These are phyloP conservation scores for Thalassophryne amazonica DNA, from an alignment of 2,797 vertebrate genomes.

Conservation along the genomic window DNA sequence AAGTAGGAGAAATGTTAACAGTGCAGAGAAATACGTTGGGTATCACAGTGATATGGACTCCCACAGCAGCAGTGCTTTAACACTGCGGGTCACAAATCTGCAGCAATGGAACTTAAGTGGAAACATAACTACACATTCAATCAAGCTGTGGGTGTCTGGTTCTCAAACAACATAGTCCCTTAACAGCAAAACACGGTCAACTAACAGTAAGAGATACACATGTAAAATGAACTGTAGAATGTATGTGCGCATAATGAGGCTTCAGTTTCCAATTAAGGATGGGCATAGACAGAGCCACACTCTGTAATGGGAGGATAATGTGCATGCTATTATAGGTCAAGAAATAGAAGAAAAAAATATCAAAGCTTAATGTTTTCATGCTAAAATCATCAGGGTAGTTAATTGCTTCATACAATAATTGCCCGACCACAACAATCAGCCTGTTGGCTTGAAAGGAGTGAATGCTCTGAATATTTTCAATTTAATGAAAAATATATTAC, in stretches of 20 bases:
- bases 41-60: not conserved
- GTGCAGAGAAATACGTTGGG: not conserved
- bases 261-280: not conserved
- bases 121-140: constrained; percentile 1
- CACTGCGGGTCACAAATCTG: not conserved
- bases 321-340: not conserved
- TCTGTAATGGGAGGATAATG: not conserved
- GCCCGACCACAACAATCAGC: no score
- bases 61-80: not conserved
- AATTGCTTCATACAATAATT: no score
- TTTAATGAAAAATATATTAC: no score
- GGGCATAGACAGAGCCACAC: not conserved
- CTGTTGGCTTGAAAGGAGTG: no score
- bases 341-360: not conserved
- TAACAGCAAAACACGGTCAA: not conserved
- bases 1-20: constrained; percentile 11
- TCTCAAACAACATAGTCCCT: not conserved
- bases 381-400: no score
- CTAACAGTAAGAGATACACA: not conserved
- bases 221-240: not conserved
- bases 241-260: no score
- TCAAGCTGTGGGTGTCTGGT: constrained; percentile 3
- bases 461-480: no score
- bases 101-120: not conserved
- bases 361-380: not conserved